Evolutionary conservation across 2,888 invertebrate genomes (phyloP).

Genomic region (Limnephilus marmoratus): DNA sequence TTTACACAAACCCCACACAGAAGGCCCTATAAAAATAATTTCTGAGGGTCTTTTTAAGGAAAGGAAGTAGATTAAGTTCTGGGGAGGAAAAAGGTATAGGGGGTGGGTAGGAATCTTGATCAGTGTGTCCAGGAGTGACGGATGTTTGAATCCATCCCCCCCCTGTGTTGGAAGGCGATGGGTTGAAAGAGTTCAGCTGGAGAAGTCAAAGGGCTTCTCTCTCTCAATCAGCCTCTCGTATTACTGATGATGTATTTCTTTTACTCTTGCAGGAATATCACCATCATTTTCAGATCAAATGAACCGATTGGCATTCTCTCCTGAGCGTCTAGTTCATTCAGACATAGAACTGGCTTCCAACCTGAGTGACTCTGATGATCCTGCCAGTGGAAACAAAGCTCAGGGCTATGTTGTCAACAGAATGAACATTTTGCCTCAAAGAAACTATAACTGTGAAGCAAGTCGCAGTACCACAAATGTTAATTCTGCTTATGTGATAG

Average conservation of each 20-base stretch:
- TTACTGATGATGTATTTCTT: neutral
- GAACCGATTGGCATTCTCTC: constrained; percentile 60
- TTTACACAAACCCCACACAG: too few species aligned
- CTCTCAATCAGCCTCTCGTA: too few species aligned
- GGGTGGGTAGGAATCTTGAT: too few species aligned
- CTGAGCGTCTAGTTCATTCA: constrained; percentile 67
- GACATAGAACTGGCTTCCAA: constrained; percentile 73
- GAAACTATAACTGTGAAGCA: constrained; percentile 72
- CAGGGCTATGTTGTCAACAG: constrained; percentile 76
- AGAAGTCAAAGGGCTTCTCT: too few species aligned
- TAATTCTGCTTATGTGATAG: constrained; percentile 73
- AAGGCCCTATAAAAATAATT: too few species aligned
- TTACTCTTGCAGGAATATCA: constrained; percentile 51
- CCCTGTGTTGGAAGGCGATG: too few species aligned
- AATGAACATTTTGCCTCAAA: constrained; percentile 75
- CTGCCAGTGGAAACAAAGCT: constrained; percentile 71
- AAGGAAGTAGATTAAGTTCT: too few species aligned
- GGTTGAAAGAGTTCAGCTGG: too few species aligned
- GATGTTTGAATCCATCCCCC: too few species aligned
- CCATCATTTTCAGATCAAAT: constrained; percentile 62
- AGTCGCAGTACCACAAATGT: constrained; percentile 67
- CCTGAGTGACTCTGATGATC: constrained; percentile 76
- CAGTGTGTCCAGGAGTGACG: too few species aligned
- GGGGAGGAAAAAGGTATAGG: too few species aligned
- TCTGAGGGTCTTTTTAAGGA: too few species aligned